Base-by-base conservation (phyloP, 2,797 vertebrate species). In the Labroides dimidiatus region DNA sequence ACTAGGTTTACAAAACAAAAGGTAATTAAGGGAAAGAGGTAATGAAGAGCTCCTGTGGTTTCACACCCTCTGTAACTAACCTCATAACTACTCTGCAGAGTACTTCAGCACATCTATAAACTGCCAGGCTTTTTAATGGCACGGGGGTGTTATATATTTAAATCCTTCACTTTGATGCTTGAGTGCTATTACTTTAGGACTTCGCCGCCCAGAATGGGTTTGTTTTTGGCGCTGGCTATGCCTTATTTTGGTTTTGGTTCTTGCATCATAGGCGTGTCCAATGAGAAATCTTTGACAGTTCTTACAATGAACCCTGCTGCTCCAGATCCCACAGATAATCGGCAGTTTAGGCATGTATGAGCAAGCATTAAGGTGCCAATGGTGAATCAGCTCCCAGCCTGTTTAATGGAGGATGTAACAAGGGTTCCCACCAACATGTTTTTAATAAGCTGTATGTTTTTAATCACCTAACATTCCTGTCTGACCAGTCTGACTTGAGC, bases 21-120 rank as follows among this genome's bases (percentile, higher is more conserved):
- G 33, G 21, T 36, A 23, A 58, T 33, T 20, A 27, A 51, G n/a
- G 27, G 43, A 61, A 42, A 59, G 56, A 53, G 42, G 55, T 11
- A 41, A n/a, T 51, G 45, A 72, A 27, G 24, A 36, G 41, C 58
- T 53, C 1, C 8, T 82, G 82, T 58, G 87, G 84, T 87, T 87
- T 86, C 52, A 66, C 86, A 64, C 69, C 63, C 63, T 65, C n/a
- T 59, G 64, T 42, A 55, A 66, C 49, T 48, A 59, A 73, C 55
- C 61, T 65, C 75, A 36, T 70, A 62, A 42, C 19, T 47, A 45
- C 47, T 72, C 58, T 64, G 27, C 37, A 2, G 49, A 60, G 70
- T 76, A 79, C 78, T 80, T 82, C 69, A 36, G 58, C 41, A 21
- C 27, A 0, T 17, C 72, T 20, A 47, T 57, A 75, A 84, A 78